Base-by-base conservation (phyloP, 1,140 invertebrate genomes). In the Euura saliciscinereae region DNA sequence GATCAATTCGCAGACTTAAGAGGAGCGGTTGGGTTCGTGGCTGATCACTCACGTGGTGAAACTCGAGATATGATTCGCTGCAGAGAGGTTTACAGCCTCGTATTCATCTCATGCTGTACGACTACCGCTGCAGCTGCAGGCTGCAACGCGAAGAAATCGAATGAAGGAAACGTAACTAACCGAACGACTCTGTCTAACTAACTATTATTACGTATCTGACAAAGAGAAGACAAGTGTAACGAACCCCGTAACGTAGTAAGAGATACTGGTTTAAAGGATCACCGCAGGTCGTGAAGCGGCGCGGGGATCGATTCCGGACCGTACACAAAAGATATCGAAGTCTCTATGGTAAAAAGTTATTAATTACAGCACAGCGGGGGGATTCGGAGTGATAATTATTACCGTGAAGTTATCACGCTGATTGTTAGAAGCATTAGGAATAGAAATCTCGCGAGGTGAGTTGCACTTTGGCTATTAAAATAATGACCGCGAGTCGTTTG, bases 361-460 rank as follows among this genome's bases (percentile, higher is more conserved):
- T 59, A 59, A 59, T 59, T 59, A 59, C 51, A 59, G 51, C 8
- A 4, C 51, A 59, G 3, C 51, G 13, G 51, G 51, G 51, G 51
- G 51, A n/a, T 59, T 11, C 28, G 51, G 8, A 59, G 51, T 59
- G 51, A 59, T 59, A 59, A 59, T 59, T 59, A 59, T 59, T 59
- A 59, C 51, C 51, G 13, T n/a, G 8, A n/a, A 59, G 6, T 8
- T n/a, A 59, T 59, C 51, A n/a, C 51, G 8, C 51, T 59, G 6
- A 59, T 59, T 59, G 51, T 59, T 59, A 8, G 51, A n/a, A 59
- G 51, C 51, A 4, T 59, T n/a, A 8, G 13, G 6, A 11, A n/a
- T 4, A 59, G 51, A 59, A 59, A n/a, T 59, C 51, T 59, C 10
- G 51, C 13, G 13, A 8, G 51, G 51, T 11, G 51, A 59, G 51